Conservation (phyloP, 2,797 vertebrate genomes). For the Apodemus agrarius region DNA sequence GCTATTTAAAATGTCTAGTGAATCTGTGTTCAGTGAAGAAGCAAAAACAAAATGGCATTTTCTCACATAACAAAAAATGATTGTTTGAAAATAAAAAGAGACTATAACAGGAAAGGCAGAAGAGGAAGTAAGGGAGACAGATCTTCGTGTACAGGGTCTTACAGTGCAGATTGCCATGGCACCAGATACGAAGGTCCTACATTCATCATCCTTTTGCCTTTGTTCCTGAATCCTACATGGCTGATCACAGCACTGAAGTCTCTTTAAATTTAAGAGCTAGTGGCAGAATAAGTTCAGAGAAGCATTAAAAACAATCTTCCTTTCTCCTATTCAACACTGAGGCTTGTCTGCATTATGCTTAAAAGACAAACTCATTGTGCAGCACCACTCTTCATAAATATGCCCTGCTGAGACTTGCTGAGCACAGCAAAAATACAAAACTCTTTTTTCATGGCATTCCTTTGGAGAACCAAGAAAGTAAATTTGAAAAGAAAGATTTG, state of each 20-base stretch:
- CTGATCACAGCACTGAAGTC: constrained; percentile 13
- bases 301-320: not conserved
- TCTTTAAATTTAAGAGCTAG: constrained; percentile 30
- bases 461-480: constrained; percentile 41
- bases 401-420: constrained; percentile 36
- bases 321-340: constrained; percentile 13
- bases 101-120: not conserved
- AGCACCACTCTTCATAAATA: constrained; percentile 52
- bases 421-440: constrained; percentile 64
- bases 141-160: not conserved
- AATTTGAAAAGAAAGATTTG: constrained; percentile 27
- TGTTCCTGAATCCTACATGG: constrained; percentile 11
- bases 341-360: constrained; percentile 51
- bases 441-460: constrained; percentile 20
- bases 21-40: not conserved
- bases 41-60: constrained; percentile 6
- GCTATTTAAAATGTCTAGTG: constrained; percentile 11
- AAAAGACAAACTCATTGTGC: constrained; percentile 67
- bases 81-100: not conserved
- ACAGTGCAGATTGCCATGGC: not conserved
- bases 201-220: not conserved
- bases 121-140: not conserved
- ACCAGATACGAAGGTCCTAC: not conserved
- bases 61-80: constrained; percentile 27
- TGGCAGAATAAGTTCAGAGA: constrained; percentile 34